Evolutionary conservation across 37 sponge, comb jelly and placozoan species (phyloP).

Genomic region (Agelas oroides): DNA sequence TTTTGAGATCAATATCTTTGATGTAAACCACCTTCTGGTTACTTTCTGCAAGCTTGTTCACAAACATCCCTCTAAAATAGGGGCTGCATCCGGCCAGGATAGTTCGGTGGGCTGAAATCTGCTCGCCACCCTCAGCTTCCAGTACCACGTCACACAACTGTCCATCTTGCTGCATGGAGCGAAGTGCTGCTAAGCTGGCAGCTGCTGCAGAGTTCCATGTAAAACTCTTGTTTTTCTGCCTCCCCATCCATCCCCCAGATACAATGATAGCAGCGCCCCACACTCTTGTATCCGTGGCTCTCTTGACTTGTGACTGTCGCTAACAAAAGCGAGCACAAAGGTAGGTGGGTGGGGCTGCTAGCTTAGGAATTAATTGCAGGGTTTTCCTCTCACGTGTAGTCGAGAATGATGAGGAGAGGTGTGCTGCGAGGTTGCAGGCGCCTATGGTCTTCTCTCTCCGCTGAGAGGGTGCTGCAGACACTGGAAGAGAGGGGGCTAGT

Average conservation of each 20-base stretch:
- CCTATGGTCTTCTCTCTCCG: background rate
- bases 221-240: no score
- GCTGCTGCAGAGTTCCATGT: background rate
- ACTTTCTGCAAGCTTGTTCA: slow-evolving; percentile 39
- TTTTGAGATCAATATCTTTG: slow-evolving; percentile 27
- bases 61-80: slow-evolving; percentile 68
- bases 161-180: slow-evolving; percentile 46
- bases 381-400: no score
- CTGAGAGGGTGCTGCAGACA: background rate
- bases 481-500: slow-evolving; percentile 15
- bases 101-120: slow-evolving; percentile 36
- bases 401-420: background rate
- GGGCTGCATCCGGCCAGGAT: slow-evolving; percentile 58
- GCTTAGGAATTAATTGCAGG: no score
- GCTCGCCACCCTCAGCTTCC: slow-evolving; percentile 16
- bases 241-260: no score
- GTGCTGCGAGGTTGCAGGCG: background rate
- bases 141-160: slow-evolving; percentile 52
- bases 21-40: slow-evolving; percentile 24
- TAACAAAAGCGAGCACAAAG: no score
- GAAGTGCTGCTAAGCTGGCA: slow-evolving; percentile 8
- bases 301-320: no score
- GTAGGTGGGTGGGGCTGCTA: no score
- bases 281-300: no score
- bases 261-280: no score